Conservation (phyloP, 1,140 invertebrate genomes). For the Drosophila navojoa region DNA sequence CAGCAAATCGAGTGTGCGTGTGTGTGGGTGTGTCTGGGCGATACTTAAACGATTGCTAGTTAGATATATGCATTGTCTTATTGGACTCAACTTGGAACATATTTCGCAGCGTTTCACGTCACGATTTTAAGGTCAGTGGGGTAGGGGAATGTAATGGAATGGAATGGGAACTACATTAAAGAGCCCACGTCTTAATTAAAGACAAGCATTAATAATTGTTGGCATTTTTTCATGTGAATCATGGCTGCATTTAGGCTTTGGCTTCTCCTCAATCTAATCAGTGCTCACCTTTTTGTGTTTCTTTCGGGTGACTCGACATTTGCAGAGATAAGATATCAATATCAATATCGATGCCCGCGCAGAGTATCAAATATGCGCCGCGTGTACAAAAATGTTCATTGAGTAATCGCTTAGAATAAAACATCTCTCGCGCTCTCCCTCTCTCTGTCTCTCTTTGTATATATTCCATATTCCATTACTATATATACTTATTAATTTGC, state of each 20-base stretch:
- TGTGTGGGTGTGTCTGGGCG: constrained; percentile 61
- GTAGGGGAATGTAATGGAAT: no score
- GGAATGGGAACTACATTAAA: neutral
- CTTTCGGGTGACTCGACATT: constrained; percentile 49
- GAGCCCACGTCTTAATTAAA: constrained; percentile 28
- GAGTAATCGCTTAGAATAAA: constrained; percentile 39
- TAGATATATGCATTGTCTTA: constrained; percentile 49
- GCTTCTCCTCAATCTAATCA: constrained; percentile 52
- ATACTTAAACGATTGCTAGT: constrained; percentile 74
- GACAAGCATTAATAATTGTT: constrained; percentile 20
- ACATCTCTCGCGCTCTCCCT: neutral
- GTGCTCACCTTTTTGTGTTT: constrained; percentile 9
- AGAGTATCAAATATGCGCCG: constrained; percentile 5
- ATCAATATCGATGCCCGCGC: constrained; percentile 17
- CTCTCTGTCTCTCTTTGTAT: no score
- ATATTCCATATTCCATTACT: neutral
- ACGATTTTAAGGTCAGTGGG: constrained; percentile 34
- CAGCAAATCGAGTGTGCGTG: constrained; percentile 10
- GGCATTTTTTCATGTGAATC: constrained; percentile 11
- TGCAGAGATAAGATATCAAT: constrained; percentile 65
- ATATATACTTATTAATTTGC: neutral
- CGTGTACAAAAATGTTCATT: constrained; percentile 53
- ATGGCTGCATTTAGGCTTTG: constrained; percentile 32
- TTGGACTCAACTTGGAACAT: constrained; percentile 47
- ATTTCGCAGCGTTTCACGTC: constrained; percentile 3